A percentile compares a stretch with the other conserved stretches of the same genome.
These are phyloP conservation scores for Drosophila ironensis DNA, from an alignment of 1,140 invertebrate genomes.

Conservation along the genomic window DNA sequence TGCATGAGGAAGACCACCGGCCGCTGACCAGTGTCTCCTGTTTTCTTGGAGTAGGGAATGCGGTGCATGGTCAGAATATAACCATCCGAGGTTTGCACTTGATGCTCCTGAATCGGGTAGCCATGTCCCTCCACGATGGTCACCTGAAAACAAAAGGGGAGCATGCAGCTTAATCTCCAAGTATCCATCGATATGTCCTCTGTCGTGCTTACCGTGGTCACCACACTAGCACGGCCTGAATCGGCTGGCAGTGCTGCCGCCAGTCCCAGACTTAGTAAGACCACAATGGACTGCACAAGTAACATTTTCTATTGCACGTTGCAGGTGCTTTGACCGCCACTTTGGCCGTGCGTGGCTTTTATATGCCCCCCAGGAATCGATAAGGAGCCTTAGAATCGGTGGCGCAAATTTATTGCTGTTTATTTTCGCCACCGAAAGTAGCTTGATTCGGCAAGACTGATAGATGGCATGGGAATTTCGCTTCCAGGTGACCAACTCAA, in stretches of 20 bases:
- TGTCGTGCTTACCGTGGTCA: conserved; percentile 58
- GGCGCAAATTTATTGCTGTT: conserved; percentile 32
- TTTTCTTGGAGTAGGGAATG: conserved; percentile 83
- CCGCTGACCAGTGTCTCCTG: conserved; percentile 25
- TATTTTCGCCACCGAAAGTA: conserved; percentile 25
- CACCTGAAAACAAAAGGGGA: conserved; percentile 22
- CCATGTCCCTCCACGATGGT: conserved; percentile 73
- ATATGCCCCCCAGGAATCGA: conserved; percentile 53
- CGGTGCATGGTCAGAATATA: conserved; percentile 88
- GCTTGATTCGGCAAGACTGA: conserved; percentile 24
- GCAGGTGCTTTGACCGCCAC: conserved; percentile 20
- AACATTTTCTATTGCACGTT: conserved; percentile 35
- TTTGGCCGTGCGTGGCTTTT: conserved; percentile 18
- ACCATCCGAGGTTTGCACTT: conserved; percentile 87
- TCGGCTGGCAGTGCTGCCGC: conserved; percentile 40
- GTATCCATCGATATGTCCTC: no score
- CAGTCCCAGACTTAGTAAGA: conserved; percentile 15
- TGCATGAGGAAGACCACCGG: conserved; percentile 86
- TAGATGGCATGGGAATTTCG: conserved; percentile 26
- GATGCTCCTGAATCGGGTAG: conserved; percentile 86
- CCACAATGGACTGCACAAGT: conserved; percentile 23
- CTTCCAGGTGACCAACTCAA: conserved; percentile 24
- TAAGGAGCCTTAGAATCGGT: conserved; percentile 32
- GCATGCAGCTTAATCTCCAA: no score
- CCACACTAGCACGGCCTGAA: conserved; percentile 34